Conservation (phyloP, 1,140 invertebrate species). For the Acromyrmex heyeri region DNA sequence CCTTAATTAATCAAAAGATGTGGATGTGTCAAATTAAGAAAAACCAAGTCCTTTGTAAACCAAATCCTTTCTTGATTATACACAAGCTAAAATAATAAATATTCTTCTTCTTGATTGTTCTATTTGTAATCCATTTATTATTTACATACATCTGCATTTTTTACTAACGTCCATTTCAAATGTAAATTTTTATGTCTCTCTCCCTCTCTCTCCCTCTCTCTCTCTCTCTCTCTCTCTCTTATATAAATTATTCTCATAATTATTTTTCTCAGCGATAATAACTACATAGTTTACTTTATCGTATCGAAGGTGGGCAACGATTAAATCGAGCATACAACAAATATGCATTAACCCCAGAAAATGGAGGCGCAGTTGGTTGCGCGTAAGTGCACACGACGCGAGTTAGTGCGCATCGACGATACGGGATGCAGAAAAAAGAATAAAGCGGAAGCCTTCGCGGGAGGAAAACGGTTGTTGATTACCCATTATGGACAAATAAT, state of each 20-base stretch:
- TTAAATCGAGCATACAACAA: slow-evolving; percentile 49
- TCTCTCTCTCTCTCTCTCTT: too few species aligned
- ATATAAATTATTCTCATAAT: slow-evolving; percentile 6
- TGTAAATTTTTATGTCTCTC: not conserved
- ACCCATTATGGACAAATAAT: slow-evolving; percentile 39
- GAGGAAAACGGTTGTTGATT: slow-evolving; percentile 31
- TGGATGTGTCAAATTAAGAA: too few species aligned
- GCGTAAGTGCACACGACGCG: slow-evolving; percentile 41
- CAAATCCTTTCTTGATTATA: too few species aligned
- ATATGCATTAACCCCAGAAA: slow-evolving; percentile 59
- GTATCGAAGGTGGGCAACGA: not conserved
- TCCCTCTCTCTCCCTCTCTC: too few species aligned
- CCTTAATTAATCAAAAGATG: too few species aligned
- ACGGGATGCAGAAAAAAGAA: slow-evolving; percentile 11
- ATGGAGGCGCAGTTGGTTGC: slow-evolving; percentile 35
- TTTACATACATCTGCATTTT: too few species aligned
- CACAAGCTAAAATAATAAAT: too few species aligned
- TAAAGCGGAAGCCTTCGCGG: slow-evolving; percentile 14
- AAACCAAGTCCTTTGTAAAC: too few species aligned
- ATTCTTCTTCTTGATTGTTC: too few species aligned
- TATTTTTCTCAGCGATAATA: not conserved
- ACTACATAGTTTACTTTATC: not conserved
- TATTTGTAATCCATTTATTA: slow-evolving; percentile 15
- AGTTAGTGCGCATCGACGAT: slow-evolving; percentile 31
- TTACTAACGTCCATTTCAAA: not conserved